Evolutionary conservation across 2,888 invertebrate species (phyloP).

Genomic region (Acrocyrtus sp.): DNA sequence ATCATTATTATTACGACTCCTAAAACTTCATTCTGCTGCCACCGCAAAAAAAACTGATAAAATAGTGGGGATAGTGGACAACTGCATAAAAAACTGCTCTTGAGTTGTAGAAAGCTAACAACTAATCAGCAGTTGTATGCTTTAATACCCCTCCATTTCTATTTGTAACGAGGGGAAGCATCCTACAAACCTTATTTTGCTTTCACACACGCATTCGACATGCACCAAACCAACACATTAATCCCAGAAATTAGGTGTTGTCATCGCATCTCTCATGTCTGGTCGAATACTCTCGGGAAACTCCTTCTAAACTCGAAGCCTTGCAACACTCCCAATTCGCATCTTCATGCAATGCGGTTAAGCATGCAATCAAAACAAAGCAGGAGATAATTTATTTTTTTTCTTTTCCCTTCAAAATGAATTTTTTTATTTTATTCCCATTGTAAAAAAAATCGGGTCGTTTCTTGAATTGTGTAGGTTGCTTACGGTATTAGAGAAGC

Average conservation of each 20-base stretch:
- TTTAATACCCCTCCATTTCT: too few relatives aligned
- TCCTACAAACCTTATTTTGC: conserved; percentile 35
- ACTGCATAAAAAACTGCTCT: too few relatives aligned
- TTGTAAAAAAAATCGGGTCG: conserved; percentile 16
- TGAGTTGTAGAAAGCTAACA: too few relatives aligned
- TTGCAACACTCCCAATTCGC: too few relatives aligned
- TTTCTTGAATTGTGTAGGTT: background rate
- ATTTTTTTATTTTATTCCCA: conserved; percentile 4
- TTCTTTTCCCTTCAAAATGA: too few relatives aligned
- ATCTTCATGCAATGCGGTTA: background rate
- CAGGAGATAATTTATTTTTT: background rate
- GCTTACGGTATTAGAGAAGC: background rate
- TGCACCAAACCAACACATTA: background rate
- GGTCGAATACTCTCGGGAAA: background rate
- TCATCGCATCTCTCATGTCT: conserved; percentile 6
- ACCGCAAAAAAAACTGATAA: too few relatives aligned
- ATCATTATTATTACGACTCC: conserved; percentile 6
- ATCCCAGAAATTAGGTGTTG: conserved; percentile 22
- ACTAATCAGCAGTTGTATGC: background rate
- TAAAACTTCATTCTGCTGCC: too few relatives aligned
- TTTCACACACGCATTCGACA: conserved; percentile 8
- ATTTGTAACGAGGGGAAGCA: too few relatives aligned
- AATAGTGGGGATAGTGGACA: too few relatives aligned
- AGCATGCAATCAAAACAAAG: background rate
- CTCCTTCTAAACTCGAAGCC: too few relatives aligned